phyloP scores from a whole-genome alignment of 2,888 invertebrate species.

The Blera fallax region DNA sequence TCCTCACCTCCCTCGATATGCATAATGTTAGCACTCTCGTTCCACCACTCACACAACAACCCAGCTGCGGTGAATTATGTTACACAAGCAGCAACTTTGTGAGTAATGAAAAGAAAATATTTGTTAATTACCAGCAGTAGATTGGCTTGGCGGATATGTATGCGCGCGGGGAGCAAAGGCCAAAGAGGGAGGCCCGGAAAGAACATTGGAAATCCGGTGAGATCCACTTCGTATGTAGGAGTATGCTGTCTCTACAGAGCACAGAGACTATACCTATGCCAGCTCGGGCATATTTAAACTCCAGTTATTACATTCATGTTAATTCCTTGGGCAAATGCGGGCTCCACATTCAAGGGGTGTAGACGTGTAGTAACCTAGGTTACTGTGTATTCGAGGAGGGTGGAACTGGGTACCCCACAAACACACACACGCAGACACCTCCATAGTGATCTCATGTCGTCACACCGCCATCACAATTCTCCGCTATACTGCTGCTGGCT shows the following conservation, averaged over 20 bases:
- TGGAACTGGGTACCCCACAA: background rate
- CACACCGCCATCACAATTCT: background rate
- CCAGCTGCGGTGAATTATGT: conserved; percentile 44
- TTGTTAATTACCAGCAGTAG: conserved; percentile 59
- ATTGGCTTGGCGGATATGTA: background rate
- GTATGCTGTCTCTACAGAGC: background rate
- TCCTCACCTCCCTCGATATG: conserved; percentile 22
- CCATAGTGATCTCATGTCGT: conserved; percentile 36
- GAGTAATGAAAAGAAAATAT: conserved; percentile 63
- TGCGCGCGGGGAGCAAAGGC: background rate
- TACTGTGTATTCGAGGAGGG: background rate
- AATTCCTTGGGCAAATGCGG: conserved; percentile 57
- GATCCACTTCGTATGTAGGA: conserved; percentile 45
- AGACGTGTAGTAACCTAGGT: background rate
- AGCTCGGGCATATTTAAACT: conserved; percentile 35
- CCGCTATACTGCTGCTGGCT: no score
- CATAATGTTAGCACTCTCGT: background rate
- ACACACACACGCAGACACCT: conserved; percentile 1
- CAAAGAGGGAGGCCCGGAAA: conserved; percentile 21
- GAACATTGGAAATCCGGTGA: conserved; percentile 48
- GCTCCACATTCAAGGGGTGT: conserved; percentile 13
- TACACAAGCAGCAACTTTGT: conserved; percentile 42
- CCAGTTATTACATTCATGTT: conserved; percentile 46
- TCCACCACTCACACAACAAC: background rate
- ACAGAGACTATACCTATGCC: background rate